phyloP scores from a whole-genome alignment of 1,140 invertebrate species.

The Rhynchophorus ferrugineus region DNA sequence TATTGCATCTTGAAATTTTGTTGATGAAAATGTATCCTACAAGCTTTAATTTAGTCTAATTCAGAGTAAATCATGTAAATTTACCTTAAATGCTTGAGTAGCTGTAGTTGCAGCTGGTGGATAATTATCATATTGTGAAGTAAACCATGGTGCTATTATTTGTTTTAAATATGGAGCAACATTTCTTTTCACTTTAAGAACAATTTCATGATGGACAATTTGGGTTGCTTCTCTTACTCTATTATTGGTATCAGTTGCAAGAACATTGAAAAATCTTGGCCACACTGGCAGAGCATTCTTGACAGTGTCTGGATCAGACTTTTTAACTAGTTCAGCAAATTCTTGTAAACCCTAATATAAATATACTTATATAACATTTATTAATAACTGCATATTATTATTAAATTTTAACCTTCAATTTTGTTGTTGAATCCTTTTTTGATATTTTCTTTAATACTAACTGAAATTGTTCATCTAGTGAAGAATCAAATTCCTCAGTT shows the following conservation, averaged over 20 bases:
- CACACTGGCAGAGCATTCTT: conserved; percentile 67
- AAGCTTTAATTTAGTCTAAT: conserved; percentile 21
- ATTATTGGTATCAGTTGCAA: conserved; percentile 69
- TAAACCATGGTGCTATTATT: conserved; percentile 67
- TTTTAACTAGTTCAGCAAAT: conserved; percentile 58
- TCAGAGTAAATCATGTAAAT: background rate
- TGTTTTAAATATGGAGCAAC: conserved; percentile 72
- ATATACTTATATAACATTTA: background rate
- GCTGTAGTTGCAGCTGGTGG: conserved; percentile 70
- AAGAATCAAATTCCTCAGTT: conserved; percentile 48
- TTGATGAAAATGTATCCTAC: conserved; percentile 59
- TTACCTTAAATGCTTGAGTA: conserved; percentile 57
- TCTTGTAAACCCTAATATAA: conserved; percentile 65
- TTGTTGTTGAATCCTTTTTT: conserved; percentile 81
- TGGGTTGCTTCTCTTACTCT: conserved; percentile 70
- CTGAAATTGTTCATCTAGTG: conserved; percentile 55
- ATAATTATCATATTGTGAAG: conserved; percentile 74
- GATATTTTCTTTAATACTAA: conserved; percentile 66
- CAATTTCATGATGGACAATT: conserved; percentile 59
- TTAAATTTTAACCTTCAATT: conserved; percentile 57
- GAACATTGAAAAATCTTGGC: conserved; percentile 65
- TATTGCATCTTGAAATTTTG: conserved; percentile 64
- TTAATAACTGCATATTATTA: background rate
- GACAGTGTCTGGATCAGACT: conserved; percentile 51
- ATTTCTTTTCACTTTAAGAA: conserved; percentile 58